phyloP scores from a whole-genome alignment of 1,140 invertebrate species.

The Bombus impatiens region DNA sequence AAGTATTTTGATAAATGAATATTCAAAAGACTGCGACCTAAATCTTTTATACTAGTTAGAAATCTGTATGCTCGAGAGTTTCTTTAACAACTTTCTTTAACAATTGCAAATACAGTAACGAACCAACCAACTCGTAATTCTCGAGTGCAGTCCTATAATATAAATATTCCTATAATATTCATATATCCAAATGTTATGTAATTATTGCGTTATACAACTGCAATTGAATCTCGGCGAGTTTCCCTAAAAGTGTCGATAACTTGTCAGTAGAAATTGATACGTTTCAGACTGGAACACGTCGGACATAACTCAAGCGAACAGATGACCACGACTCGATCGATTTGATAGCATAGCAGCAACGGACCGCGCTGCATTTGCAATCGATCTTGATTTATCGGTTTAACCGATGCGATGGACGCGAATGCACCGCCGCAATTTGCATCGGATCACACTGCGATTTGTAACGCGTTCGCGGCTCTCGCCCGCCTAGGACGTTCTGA shows the following conservation, averaged over 20 bases:
- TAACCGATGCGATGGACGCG: conserved; percentile 33
- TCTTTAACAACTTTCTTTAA: not conserved
- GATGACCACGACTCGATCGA: conserved; percentile 31
- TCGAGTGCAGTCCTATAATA: not conserved
- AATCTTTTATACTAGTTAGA: not conserved
- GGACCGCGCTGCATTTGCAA: conserved; percentile 30
- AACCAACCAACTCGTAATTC: not conserved
- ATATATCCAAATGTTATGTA: not conserved
- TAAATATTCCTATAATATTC: no score
- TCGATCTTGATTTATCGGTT: conserved; percentile 47
- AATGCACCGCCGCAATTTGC: conserved; percentile 34
- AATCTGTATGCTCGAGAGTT: not conserved
- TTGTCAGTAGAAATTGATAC: conserved; percentile 25
- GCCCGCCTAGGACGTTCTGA: conserved; percentile 2
- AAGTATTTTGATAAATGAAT: not conserved
- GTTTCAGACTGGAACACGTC: not conserved
- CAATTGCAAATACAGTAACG: not conserved
- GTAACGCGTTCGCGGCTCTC: conserved; percentile 24
- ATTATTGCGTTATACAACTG: not conserved
- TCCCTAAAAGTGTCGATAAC: conserved; percentile 30
- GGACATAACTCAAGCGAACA: conserved; percentile 21
- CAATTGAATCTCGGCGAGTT: not conserved
- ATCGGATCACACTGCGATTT: conserved; percentile 38
- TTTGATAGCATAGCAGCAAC: conserved; percentile 31
- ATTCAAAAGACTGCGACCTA: not conserved